Percentiles rank a stretch among this genome's conserved stretches.
Conservation (phyloP, 2,113 vertebrate genomes). For the Centropus unirufus region DNA sequence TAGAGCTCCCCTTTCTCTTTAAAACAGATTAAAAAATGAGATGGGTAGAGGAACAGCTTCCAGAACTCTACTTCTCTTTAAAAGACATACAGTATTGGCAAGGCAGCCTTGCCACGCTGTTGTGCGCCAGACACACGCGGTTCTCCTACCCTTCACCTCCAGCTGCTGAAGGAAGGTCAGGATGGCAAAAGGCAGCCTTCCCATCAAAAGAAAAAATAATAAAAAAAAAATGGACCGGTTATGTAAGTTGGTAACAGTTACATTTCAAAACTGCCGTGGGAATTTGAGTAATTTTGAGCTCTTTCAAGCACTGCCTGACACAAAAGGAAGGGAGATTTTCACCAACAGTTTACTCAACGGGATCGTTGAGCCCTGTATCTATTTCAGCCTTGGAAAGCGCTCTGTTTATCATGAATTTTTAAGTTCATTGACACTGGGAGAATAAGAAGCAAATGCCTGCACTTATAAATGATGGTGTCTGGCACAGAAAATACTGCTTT, state of each 20-base stretch:
- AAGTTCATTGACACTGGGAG: background rate
- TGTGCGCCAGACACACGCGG: background rate
- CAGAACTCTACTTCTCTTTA: background rate
- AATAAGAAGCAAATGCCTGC: background rate
- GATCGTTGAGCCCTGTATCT: background rate
- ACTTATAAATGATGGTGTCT: background rate
- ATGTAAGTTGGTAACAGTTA: background rate
- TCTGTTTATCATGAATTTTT: constrained; percentile 1
- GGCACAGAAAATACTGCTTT: constrained; percentile 53
- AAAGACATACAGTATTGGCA: accelerated
- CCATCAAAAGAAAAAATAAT: too few relatives aligned
- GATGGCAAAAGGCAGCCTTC: background rate
- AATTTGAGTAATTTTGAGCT: background rate
- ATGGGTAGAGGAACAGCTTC: background rate
- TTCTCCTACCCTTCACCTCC: background rate
- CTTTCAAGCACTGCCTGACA: background rate
- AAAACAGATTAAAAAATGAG: background rate
- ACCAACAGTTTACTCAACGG: background rate
- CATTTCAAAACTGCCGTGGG: background rate
- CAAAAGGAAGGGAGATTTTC: background rate
- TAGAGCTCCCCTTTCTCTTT: background rate
- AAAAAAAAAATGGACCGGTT: background rate
- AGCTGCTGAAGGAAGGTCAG: background rate
- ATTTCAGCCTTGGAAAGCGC: constrained; percentile 26
- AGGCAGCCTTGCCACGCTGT: background rate